Conservation (phyloP, 2,797 vertebrate species). For the Esox lucius region DNA sequence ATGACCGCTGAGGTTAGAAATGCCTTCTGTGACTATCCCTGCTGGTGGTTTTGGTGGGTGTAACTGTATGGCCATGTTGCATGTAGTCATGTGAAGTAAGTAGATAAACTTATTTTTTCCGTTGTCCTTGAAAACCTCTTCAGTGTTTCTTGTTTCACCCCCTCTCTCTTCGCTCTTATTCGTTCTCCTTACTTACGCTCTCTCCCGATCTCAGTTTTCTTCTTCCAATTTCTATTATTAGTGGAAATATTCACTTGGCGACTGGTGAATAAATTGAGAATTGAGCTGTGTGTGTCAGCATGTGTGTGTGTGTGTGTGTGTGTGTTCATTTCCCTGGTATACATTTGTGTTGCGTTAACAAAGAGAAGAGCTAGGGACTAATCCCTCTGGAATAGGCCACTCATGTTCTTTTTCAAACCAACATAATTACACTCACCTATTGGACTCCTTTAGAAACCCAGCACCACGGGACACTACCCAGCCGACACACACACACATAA, state of each 20-base stretch:
- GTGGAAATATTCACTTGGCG: slow-evolving; percentile 76
- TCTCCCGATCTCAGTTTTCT: slow-evolving; percentile 18
- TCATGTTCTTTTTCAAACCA: slow-evolving; percentile 83
- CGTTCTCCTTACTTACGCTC: slow-evolving; percentile 34
- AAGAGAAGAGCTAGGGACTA: slow-evolving; percentile 63
- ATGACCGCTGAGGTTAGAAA: no score
- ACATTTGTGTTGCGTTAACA: slow-evolving; percentile 23
- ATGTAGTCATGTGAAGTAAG: slow-evolving; percentile 36
- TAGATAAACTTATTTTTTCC: slow-evolving; percentile 54
- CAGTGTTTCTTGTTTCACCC: slow-evolving; percentile 30
- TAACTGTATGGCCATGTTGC: no score
- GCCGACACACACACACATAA: slow-evolving; percentile 59
- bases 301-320: slow-evolving; percentile 52
- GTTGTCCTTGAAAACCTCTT: slow-evolving; percentile 64
- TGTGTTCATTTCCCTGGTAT: slow-evolving; percentile 47
- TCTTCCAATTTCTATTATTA: slow-evolving; percentile 70
- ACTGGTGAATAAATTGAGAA: slow-evolving; percentile 67
- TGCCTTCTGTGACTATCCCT: no score
- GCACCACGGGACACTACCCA: slow-evolving; percentile 36
- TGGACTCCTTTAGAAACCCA: slow-evolving; percentile 30
- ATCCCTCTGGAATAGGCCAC: slow-evolving; percentile 74
- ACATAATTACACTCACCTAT: slow-evolving; percentile 65
- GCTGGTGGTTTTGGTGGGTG: no score
- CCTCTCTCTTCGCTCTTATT: slow-evolving; percentile 43
- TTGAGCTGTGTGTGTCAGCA: slow-evolving; percentile 57